Evolutionary conservation across 2,113 vertebrate genomes (phyloP).

Genomic region (Nesogale talazaci): DNA sequence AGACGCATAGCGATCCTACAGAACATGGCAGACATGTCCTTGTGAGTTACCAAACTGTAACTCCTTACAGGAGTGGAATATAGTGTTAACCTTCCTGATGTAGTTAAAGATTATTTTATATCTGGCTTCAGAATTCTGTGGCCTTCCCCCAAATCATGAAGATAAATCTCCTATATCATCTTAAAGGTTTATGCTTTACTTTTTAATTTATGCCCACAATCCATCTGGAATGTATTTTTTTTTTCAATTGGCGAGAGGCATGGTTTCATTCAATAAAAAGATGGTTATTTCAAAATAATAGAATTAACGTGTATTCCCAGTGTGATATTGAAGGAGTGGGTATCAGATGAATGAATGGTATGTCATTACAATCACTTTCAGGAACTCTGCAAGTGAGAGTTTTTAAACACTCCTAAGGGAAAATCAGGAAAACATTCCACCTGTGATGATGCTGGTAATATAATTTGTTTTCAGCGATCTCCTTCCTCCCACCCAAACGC

Average conservation of each 20-base stretch:
- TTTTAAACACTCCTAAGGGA: not conserved
- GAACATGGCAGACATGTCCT: no score
- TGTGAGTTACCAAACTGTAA: no score
- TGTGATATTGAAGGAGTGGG: not conserved
- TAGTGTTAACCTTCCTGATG: no score
- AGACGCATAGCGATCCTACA: no score
- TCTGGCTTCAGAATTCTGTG: not conserved
- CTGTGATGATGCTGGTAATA: not conserved
- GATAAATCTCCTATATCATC: not conserved
- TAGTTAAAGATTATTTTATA: slow-evolving; percentile 4
- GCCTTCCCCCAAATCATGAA: slow-evolving; percentile 26
- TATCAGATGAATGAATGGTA: not conserved
- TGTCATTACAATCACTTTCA: not conserved
- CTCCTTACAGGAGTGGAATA: no score
- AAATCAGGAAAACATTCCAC: not conserved
- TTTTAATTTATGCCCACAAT: slow-evolving; percentile 21
- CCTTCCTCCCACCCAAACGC: no score
- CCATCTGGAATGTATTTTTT: slow-evolving; percentile 12
- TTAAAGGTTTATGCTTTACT: slow-evolving; percentile 34
- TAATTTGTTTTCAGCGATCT: not conserved
- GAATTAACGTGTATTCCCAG: not conserved
- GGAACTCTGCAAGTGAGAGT: not conserved
- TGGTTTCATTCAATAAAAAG: slow-evolving; percentile 20
- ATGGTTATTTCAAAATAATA: not conserved
- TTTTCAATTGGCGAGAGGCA: not conserved